Evolutionary conservation across 2,888 invertebrate genomes (phyloP), one percentile per base, ranked within the genome.

Genomic region (Drosophila neotestacea): DNA sequence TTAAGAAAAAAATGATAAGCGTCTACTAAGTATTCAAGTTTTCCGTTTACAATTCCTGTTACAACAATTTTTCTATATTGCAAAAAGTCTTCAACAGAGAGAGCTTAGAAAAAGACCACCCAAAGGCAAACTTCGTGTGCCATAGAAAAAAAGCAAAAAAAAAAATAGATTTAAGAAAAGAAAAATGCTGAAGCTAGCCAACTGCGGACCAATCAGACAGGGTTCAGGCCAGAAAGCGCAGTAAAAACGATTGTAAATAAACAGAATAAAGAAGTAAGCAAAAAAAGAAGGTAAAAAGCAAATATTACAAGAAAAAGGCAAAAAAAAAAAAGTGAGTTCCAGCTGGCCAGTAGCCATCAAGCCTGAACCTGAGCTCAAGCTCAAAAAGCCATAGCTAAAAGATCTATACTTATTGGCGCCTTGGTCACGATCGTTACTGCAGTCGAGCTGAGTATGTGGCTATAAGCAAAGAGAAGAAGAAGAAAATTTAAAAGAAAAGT

Each of bases 151-250:
- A 7, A 9, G 11, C 4, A 30, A 28, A 27, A 13, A 48, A 13
- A 48, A 68, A 69, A 64, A 67, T 32, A 60, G 50, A 27, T 65
- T 68, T 41, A 46, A 38, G 16, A 27, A 55, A 48, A 73, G 50
- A 63, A 66, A 66, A 67, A 77, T 55, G 34, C 63, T 30, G 41
- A 60, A 64, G 64, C 54, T 71, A 52, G 56, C 16, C 54, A 42
- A 75, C 58, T 68, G 66, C 61, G 69, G 71, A 72, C 84, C 84
- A 84, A 87, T 84, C 82, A 76, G 70, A 80, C 65, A 51, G 64
- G 52, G 27, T 48, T 59, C 67, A 52, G 59, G 32, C 44, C 32
- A 28, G 22, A 42, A 54, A 39, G 51, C 56, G 59, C 55, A 28
- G 48, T 52, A 69, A 67, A 69, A 81, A 34, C 74, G 81, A 77